Base-by-base conservation (phyloP, 2,888 invertebrate species). In the Cephus rjabovi region DNA sequence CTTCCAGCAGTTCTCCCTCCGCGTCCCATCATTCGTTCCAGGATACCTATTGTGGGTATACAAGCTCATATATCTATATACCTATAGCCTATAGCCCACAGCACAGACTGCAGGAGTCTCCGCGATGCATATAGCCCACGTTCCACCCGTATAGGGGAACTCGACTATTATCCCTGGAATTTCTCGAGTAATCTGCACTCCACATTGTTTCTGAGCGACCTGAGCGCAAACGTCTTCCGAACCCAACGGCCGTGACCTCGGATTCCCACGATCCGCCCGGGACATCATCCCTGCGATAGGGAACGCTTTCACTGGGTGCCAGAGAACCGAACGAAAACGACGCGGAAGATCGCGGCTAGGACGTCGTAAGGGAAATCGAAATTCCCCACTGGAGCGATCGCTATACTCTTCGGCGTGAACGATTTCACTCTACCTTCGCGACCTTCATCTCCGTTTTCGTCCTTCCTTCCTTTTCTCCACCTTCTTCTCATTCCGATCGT, bases 201-300 rank as follows among this genome's bases (percentile, higher is more conserved):
- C 73, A 40, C 73, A 75, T 78, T 79, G 75, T 80, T 75, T 76
- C 76, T 74, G 76, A 78, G 56, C 75, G 73, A 78, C 70, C 76
- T 77, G 15, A 23, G 56, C 56, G 23, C 23, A 56, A 76, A 30
- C 70, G 70, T 23, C 76, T n/a, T 34, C 12, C 69, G 76, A 73
- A 80, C 74, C 78, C 81, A 80, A 81, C 82, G 81, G 82, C 82
- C 85, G 79, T 84, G 83, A 84, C 84, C 85, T 79, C 80, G 75
- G 82, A 82, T 85, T 85, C 85, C 83, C 85, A 85, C 85, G 85
- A 81, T 83, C 79, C 75, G 77, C 69, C 33, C 71, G 71, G 71
- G 34, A 40, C 11, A 69, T 35, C 56, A 15, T 23, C 56, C 56
- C 23, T 9, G 23, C 56, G 56, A 23, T 23, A 56, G 23, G 23